phyloP scores from a whole-genome alignment of 2,888 invertebrate genomes.

The Phytoseiulus persimilis region DNA sequence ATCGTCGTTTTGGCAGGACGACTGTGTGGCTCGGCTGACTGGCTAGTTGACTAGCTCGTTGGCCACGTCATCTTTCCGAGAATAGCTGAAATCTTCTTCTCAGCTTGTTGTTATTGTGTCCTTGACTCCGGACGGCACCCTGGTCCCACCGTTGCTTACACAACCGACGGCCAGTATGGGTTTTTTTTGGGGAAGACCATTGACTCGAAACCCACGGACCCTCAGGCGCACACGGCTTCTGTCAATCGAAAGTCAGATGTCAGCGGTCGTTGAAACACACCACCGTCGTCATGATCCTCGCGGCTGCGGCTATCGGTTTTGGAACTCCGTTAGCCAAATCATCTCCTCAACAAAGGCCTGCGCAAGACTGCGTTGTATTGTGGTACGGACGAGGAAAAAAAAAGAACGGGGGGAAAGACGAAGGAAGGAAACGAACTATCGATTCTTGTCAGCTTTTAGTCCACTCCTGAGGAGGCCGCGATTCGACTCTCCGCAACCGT shows the following conservation, averaged over 20 bases:
- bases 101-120: slow-evolving; percentile 5
- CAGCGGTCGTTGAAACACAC: not conserved
- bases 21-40: not conserved
- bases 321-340: slow-evolving; percentile 5
- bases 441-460: not conserved
- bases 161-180: not conserved
- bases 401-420: not conserved
- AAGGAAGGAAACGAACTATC: not conserved
- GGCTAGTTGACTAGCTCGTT: not conserved
- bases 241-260: not conserved
- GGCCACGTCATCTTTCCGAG: not conserved
- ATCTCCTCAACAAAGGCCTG: not conserved
- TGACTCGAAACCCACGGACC: not conserved
- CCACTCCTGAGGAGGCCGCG: not conserved
- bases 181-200: not conserved
- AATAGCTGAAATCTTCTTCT: not conserved
- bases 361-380: not conserved
- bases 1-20: not conserved
- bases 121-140: slow-evolving; percentile 5
- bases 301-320: not conserved
- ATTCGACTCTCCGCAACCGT: too few species aligned
- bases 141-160: not conserved
- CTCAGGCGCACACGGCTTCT: not conserved
- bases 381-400: not conserved
- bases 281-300: not conserved